Base-by-base conservation (phyloP, 1,140 invertebrate species). In the Drosophila varians region DNA sequence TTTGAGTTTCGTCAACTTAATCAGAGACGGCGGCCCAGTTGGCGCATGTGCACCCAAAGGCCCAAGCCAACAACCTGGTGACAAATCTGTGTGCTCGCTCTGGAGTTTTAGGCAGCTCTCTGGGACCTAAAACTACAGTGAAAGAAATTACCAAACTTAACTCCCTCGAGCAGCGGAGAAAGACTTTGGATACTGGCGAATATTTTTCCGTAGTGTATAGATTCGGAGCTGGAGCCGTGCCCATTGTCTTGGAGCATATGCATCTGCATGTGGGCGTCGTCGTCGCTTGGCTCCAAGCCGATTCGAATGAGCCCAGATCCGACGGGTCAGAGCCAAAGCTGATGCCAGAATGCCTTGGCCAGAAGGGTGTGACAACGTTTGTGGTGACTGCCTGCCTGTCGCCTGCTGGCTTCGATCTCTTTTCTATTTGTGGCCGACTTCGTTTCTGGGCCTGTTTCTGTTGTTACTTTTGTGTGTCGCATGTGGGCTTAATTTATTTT, bases 401-500 rank as follows among this genome's bases (percentile, higher is more conserved):
- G 69, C 66, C 68, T 71, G 55, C 55, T 46, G 70, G 53, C 52
- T 71, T 53, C 60, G 75, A 53, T 62, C 69, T 65, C 57, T 57
- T 74, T 77, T 60, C 43, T 69, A 46, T 61, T 61, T 60, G 4
- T 34, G 36, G 28, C 38, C 4, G 23, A 6, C 4, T 12, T 18
- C 16, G 38, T 48, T 52, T 53, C 36, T 38, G 36, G 28, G 36
- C 36, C 36, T 12, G 36, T 38, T 38, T 38, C 36, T 38, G 43
- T 12, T 23, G 38, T 26, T 49, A 18, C 19, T 52, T 31, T 34
- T 40, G 46, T 40, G 46, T 66, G 48, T 56, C 82, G 65, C 82
- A 86, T 86, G 82, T 86, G 82, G 82, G 82, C 82, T 86, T 87
- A 86, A 86, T 86, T 86, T 86, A 86, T 86, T 86, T 86, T 86